Conservation (phyloP, 2,797 vertebrate genomes). For the Meriones psammophilus region DNA sequence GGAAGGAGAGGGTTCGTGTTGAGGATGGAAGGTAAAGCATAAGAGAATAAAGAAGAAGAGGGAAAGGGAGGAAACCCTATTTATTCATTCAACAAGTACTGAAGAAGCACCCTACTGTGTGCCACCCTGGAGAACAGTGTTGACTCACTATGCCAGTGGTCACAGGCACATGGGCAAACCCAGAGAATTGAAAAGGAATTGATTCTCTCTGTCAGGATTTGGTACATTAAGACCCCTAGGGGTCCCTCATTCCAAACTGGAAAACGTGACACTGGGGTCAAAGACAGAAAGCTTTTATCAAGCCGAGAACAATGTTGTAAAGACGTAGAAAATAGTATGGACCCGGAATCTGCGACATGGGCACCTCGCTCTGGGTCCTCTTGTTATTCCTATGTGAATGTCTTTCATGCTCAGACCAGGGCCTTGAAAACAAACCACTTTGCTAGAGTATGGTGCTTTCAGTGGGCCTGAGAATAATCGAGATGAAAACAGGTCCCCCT, state of each 20-base stretch:
- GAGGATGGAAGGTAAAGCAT: neutral
- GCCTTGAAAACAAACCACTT: slow-evolving; percentile 53
- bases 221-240: neutral
- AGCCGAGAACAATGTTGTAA: neutral
- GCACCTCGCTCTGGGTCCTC: neutral
- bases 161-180: neutral
- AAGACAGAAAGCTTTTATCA: neutral
- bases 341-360: neutral
- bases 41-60: neutral
- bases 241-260: neutral
- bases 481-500: slow-evolving; percentile 75
- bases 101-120: neutral
- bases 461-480: slow-evolving; percentile 33
- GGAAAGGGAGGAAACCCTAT: neutral
- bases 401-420: neutral
- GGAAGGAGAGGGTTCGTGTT: neutral
- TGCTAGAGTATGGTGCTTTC: slow-evolving; percentile 64
- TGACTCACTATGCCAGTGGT: no score
- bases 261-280: neutral
- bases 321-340: neutral
- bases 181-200: neutral
- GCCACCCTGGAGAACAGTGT: neutral
- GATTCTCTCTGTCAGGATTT: neutral
- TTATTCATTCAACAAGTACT: neutral
- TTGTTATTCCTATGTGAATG: neutral